Base-by-base conservation (phyloP, 2,113 vertebrate genomes). In the Siniperca chuatsi region DNA sequence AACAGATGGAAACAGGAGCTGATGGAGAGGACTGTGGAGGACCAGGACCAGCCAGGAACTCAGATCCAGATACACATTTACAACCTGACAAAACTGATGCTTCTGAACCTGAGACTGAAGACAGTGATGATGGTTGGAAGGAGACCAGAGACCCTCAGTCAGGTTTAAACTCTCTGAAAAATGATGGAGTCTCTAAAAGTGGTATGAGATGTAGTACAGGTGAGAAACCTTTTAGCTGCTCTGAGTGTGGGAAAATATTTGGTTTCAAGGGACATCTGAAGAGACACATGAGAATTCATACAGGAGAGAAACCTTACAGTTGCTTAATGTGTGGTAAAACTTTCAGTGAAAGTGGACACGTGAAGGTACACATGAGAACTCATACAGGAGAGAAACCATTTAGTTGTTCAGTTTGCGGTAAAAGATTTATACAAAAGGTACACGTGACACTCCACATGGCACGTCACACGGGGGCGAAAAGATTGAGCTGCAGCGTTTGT, bases 401-500 rank as follows among this genome's bases (percentile, higher is more conserved):
- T 1, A 52, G 42, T 1, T 87, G 86, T 46, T 54, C 77, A 0
- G 2, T 83, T 1, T 87, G 86, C 9, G 9, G 42, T 9, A 44
- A 44, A 44, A 44, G 42, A 44, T 44, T 44, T 44, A 44, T 2
- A 9, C 42, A 44, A 9, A 44, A 44, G 85, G 64, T 64, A 76
- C 20, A n/a, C 85, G 8, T 44, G 64, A 81, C 70, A 0, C 78
- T 75, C 33, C 87, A 91, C 1, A 83, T 79, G 70, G 40, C 67
- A 4, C 37, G 78, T 6, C 87, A 89, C 9, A 57, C 20, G 1
- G 46, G 44, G 7, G 54, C 75, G 64, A 66, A 57, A n/a, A 18
- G 33, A 1, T 58, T 73, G 18, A 50, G 67, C 21, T 81, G 81
- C 52, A 37, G 21, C 2, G 25, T 50, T 4, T 84, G 80, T 35